Base-by-base conservation (phyloP, 2,113 vertebrate genomes). In the Gavia stellata region DNA sequence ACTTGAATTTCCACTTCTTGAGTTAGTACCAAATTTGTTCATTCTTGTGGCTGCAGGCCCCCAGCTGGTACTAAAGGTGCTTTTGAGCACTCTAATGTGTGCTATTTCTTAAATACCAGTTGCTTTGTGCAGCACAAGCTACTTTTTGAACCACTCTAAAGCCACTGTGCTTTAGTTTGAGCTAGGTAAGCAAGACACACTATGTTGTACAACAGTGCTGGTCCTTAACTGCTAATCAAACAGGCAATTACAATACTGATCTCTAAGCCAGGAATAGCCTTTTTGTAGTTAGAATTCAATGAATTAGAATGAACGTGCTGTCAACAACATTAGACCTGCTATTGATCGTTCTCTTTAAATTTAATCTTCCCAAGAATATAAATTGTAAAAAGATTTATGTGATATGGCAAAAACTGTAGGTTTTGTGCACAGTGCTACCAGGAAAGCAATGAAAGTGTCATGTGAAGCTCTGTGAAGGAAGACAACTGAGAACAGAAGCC, bases 261-360 rank as follows among this genome's bases (percentile, higher is more conserved):
- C 61, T 31, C 36, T 49, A 92, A 84, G 92, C 68, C 81, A 90
- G 71, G 59, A 91, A 86, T n/a, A 85, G 45, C 59, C 38, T 92
- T 96, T 87, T 75, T 20, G 8, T 78, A 74, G 67, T 96, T 91
- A 67, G 58, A 95, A 84, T 87, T 94, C 66, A 94, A n/a, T 97
- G 95, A 90, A 93, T 96, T 96, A 94, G 81, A 97, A 87, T 84
- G 66, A 81, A 96, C 91, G 83, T 91, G 77, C 90, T 86, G 86
- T 94, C 81, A 90, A 45, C 71, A 94, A 66, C 78, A n/a, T 75
- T 65, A 72, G 52, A 94, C 79, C 85, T 93, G 68, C 93, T 96
- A 75, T 95, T 96, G 91, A 93, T 96, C 24, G 40, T 94, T 95
- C 90, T 95, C 81, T 92, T 94, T 93, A 94, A 91, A 95, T 95